A percentile compares a stretch with the other conserved stretches of the same genome.
Evolutionary conservation across 2,113 vertebrate genomes (phyloP).

Genomic region (Copsychus sechellarum): DNA sequence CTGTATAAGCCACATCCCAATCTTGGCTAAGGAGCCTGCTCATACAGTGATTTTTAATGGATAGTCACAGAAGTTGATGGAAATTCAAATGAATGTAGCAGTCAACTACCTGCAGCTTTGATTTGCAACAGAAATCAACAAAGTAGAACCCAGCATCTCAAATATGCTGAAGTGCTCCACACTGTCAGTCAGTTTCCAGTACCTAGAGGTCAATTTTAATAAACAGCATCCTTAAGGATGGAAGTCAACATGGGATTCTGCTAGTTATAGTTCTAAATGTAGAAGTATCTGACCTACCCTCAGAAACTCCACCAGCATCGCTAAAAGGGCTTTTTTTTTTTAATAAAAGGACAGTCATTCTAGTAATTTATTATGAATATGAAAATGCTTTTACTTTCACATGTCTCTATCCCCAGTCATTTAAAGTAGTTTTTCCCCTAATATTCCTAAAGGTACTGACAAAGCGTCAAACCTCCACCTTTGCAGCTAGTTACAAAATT

Average conservation of each 20-base stretch:
- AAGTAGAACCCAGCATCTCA: not conserved
- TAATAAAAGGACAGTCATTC: not conserved
- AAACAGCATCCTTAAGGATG: not conserved
- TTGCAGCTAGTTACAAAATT: not conserved
- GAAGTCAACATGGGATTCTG: not conserved
- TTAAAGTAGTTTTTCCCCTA: not conserved
- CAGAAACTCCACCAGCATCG: too few relatives aligned
- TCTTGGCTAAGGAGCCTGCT: not conserved
- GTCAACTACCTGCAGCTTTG: not conserved
- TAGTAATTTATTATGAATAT: not conserved
- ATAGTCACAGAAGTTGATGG: not conserved
- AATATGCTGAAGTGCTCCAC: not conserved
- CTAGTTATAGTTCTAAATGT: not conserved
- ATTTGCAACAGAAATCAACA: not conserved
- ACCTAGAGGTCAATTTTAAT: not conserved
- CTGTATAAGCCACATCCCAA: not conserved
- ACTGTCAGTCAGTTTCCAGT: not conserved
- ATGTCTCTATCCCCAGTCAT: not conserved
- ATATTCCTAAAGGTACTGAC: not conserved
- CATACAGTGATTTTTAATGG: not conserved
- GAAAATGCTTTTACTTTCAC: not conserved
- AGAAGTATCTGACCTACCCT: not conserved
- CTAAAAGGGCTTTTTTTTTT: not conserved
- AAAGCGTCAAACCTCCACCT: not conserved
- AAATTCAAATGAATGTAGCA: not conserved